Base-by-base conservation (phyloP, 2,797 vertebrate genomes). In the Scarus forsteni region DNA sequence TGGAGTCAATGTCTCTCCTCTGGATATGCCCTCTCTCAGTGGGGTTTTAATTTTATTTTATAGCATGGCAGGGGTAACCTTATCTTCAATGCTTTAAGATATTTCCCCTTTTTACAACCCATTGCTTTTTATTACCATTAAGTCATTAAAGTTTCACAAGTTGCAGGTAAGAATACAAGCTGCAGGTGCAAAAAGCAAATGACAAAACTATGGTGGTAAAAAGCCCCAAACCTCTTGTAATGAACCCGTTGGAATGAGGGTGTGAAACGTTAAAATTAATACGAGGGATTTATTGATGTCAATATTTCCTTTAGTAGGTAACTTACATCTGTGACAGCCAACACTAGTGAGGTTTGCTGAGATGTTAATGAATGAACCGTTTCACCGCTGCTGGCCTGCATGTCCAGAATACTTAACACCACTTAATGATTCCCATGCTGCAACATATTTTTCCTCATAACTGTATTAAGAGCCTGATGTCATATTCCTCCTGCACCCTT, bases 391-490 rank as follows among this genome's bases (percentile, higher is more conserved):
- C 66, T 75, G 79, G 88, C 77, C 72, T 54, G 51, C 71, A 81
- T 5, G 36, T 54, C 66, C 44, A 38, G 81, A 84, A 86, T 78
- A 73, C 88, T 77, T 81, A 81, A 79, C 64, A 70, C 70, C 60
- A 71, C 68, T 51, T 85, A 85, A 87, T 1, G 8, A 87, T 75
- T 83, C 83, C 85, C 77, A 80, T 64, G 68, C 46, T 58, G 75
- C 19, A 77, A 86, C 74, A 74, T 76, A 82, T 73, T 82, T 89
- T 87, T 68, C 77, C 86, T 70, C 50, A 1, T 71, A 74, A 86
- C 75, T 80, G 74, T 70, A 73, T 71, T 84, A 78, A 84, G 70
- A 71, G 58, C 35, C 73, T 90, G 80, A 90, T 85, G 83, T 90
- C 90, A 88, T 89, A 64, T 75, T 84, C 74, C 79, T 75, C 6